Evolutionary conservation across 2,113 vertebrate genomes (phyloP), one percentile per base, ranked within the genome.

Genomic region (Pterocles gutturalis): DNA sequence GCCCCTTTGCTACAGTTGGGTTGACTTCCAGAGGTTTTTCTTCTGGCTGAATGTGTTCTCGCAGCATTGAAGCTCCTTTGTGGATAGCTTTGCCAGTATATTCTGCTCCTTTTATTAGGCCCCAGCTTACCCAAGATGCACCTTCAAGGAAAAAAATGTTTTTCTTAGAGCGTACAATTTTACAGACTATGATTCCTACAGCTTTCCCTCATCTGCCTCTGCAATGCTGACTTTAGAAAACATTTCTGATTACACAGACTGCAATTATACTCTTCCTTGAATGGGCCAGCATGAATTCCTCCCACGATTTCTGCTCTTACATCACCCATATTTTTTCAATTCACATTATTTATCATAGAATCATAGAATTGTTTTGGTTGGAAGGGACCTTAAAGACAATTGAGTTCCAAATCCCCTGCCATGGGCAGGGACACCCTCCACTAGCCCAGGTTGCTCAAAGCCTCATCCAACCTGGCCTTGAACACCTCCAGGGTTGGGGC

Each of bases 71-170:
- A 7, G 99, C 99, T 41, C 99, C 99, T 97, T 99, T 99, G 84
- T 99, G 99, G 93, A 99, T 99, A 77, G 99, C 99, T 96, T 98
- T 99, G 43, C 99, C 99, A 1, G 99, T 99, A 90, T 98, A 99
- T 94, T 99, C 99, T 12, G 99, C 99, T 76, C 99, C 99, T 98
- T 99, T 99, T 64, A 99, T 98, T 81, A 99, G 97, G 60, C 99
- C 99, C 99, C 99, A 99, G 97, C 99, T 99, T 87, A 99, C 97
- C 99, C 99, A 99, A 66, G 99, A 99, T 18, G 99, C 99, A 95
- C 99, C 99, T 99, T 96, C 96, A 89, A 91, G 51, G 60, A 58
- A 96, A 86, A 96, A 90, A 94, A 11, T 41, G 26, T 4, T 48
- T 93, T 84, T 71, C 38, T 89, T 62, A 71, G 51, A 14, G 84